A percentile compares a stretch with the other conserved stretches of the same genome.
Conservation (phyloP, 2,888 invertebrate species). For the Trypoxylon attenuatum region DNA sequence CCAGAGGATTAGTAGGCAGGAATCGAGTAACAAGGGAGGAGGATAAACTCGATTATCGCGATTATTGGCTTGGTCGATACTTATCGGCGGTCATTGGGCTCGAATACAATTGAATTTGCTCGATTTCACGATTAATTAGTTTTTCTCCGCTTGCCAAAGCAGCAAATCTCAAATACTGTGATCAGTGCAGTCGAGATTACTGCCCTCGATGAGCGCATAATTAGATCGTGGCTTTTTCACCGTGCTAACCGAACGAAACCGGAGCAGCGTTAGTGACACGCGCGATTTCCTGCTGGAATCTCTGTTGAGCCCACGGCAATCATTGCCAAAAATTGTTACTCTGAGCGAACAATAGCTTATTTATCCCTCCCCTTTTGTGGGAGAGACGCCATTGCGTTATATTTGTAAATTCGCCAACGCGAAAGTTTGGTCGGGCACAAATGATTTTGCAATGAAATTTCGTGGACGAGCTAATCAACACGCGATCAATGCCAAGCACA, state of each 20-base stretch:
- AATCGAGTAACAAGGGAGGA: not conserved
- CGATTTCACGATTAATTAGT: slow-evolving; percentile 25
- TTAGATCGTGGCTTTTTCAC: slow-evolving; percentile 6
- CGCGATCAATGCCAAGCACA: slow-evolving; percentile 31
- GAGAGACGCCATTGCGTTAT: no score
- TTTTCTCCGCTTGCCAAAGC: not conserved
- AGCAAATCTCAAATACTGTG: slow-evolving; percentile 6
- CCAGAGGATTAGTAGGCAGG: not conserved
- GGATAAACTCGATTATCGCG: not conserved
- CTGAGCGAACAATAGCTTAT: no score
- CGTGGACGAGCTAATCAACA: slow-evolving; percentile 26
- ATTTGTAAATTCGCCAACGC: no score
- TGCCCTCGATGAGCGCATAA: slow-evolving; percentile 1
- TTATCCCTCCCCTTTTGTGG: no score
- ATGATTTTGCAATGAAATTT: slow-evolving; percentile 34
- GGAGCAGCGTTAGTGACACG: not conserved
- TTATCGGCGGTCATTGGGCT: not conserved
- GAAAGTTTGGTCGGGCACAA: slow-evolving; percentile 33
- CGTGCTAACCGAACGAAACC: not conserved
- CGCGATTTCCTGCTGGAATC: not conserved
- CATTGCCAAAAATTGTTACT: no score
- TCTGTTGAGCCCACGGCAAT: no score
- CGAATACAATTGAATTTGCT: not conserved
- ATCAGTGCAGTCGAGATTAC: slow-evolving; percentile 2
- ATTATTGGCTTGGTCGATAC: not conserved